Evolutionary conservation across 2,113 vertebrate genomes (phyloP).

Genomic region (Pseudonaja textilis): DNA sequence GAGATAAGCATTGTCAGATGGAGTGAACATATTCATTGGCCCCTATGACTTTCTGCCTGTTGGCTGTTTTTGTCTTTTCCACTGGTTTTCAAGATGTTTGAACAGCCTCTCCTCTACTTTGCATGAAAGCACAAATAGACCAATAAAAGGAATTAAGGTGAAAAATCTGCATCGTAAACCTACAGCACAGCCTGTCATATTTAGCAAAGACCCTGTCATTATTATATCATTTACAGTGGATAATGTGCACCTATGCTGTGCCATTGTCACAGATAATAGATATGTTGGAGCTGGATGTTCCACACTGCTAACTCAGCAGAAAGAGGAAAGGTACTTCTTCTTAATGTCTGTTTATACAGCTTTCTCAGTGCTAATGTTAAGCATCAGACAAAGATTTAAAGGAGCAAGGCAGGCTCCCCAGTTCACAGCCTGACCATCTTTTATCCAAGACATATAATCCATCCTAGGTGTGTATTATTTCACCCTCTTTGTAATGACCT

Average conservation of each 20-base stretch:
- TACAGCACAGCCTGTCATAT: slow-evolving; percentile 40
- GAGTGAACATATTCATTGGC: neutral
- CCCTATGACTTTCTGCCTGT: neutral
- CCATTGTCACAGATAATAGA: slow-evolving; percentile 4
- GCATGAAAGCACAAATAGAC: neutral
- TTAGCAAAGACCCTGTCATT: slow-evolving; percentile 40
- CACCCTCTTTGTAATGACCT: too few species aligned
- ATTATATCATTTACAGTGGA: neutral
- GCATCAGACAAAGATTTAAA: neutral
- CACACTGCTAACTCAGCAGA: neutral
- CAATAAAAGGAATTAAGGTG: neutral
- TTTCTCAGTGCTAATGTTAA: slow-evolving; percentile 21
- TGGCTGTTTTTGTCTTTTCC: neutral
- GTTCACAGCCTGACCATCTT: neutral
- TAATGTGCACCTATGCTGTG: neutral
- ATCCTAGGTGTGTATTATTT: neutral
- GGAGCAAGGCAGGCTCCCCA: neutral
- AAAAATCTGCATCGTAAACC: slow-evolving; percentile 33
- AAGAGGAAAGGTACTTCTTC: neutral
- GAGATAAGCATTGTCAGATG: neutral
- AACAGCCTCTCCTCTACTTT: neutral
- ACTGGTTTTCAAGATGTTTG: neutral
- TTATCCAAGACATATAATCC: neutral
- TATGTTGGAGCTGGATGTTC: neutral
- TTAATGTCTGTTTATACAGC: slow-evolving; percentile 23